Percentiles rank a stretch among this genome's conserved stretches.
phyloP scores from a whole-genome alignment of 1,140 invertebrate species.

The Cherax destructor region DNA sequence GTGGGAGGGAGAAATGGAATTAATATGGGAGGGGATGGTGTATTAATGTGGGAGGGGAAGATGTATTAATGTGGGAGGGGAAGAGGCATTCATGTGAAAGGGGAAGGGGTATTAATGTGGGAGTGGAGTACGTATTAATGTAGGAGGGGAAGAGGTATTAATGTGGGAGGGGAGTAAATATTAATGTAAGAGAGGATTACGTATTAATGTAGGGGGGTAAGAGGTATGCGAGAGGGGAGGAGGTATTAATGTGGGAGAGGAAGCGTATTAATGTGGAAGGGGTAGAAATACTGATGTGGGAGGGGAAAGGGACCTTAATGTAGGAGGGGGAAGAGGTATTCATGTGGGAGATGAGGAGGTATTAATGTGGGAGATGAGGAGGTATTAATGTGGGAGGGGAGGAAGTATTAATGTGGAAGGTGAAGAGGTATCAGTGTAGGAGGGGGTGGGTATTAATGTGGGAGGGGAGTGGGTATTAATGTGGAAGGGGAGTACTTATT shows the following conservation, averaged over 20 bases:
- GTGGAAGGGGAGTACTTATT: too few species aligned
- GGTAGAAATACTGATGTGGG: not conserved
- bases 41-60: not conserved
- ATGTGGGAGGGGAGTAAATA: not conserved
- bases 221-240: not conserved
- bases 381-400: not conserved
- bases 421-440: too few species aligned
- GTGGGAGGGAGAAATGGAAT: not conserved
- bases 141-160: not conserved
- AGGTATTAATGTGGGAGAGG: too few species aligned
- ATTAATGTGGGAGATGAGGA: not conserved
- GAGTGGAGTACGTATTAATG: not conserved
- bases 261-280: too few species aligned
- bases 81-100: not conserved
- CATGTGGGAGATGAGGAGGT: not conserved
- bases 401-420: not conserved
- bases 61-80: too few species aligned
- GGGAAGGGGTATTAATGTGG: not conserved
- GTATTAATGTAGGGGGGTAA: too few species aligned
- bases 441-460: not conserved
- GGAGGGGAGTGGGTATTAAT: too few species aligned
- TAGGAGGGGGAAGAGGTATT: not conserved
- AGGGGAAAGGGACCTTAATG: too few species aligned
- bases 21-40: not conserved
- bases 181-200: too few species aligned